Evolutionary conservation across 2,888 invertebrate genomes (phyloP), one percentile per base, ranked within the genome.

Genomic region (Heliconius ismenius): DNA sequence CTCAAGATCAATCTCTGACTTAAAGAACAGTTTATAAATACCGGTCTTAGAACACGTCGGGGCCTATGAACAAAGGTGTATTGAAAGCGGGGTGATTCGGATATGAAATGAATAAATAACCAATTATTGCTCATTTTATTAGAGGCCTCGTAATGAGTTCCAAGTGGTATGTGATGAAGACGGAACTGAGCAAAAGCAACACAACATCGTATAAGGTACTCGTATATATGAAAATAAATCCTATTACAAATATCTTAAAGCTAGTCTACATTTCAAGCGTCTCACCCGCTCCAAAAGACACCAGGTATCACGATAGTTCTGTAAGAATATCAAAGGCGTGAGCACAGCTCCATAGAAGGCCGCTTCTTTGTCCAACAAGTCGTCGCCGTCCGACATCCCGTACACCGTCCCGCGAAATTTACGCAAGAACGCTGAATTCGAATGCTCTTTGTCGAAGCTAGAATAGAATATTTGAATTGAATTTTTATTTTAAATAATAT

Each of bases 301-400:
- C 93, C 93, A 93, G 15, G 88, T 87, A 60, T 92, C 92, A 13
- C 88, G 83, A 65, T 91, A 89, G 81, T 91, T 90, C 79, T 92
- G 91, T 11, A 93, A 78, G 80, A 93, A 92, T 28, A 92, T 83
- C 21, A 92, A 78, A 0, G 93, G 93, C 0, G 89, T 90, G 21
- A 93, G 86, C 1, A 90, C 87, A 0, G 90, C 84, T 0, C 91
- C 90, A 79, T 92, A 92, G 85, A 87, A 91, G 0, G 93, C 89
- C 0, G 88, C 91, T 75, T 92, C 93, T 0, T 88, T 83, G 75
- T 93, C 92, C 73, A 92, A 73, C 58, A 87, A 78, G 24, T 93
- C 91, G 0, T 88, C 88, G 0, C 86, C 87, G 26, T 90, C 89
- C 0, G 91, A 86, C 90, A 93, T 89, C 2, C 84, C 84, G 82